phyloP scores from a whole-genome alignment of 2,113 vertebrate species.

The Speoplatyrhinus poulsoni region DNA sequence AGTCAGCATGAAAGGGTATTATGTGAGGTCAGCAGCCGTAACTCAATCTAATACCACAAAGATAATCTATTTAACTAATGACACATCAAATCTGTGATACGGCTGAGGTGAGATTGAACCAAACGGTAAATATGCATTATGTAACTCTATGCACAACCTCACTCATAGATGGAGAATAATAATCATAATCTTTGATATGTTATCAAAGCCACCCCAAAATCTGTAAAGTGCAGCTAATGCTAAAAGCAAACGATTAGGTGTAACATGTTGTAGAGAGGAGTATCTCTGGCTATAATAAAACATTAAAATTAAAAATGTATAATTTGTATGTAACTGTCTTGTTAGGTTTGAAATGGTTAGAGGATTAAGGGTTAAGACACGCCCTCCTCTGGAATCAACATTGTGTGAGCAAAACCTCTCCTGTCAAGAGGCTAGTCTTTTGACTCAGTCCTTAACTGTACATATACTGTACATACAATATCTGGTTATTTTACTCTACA shows the following conservation, averaged over 20 bases:
- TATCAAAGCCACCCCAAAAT: not conserved
- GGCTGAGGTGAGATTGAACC: not conserved
- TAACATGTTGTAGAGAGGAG: no score
- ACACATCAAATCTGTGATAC: not conserved
- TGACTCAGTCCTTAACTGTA: constrained; percentile 20
- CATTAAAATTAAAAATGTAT: no score
- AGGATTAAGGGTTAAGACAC: not conserved
- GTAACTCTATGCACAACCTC: not conserved
- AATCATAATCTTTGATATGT: not conserved
- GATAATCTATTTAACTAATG: constrained; percentile 10
- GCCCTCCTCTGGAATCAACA: no score
- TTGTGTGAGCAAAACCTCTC: no score
- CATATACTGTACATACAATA: constrained; percentile 1
- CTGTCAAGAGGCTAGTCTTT: no score
- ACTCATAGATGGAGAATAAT: not conserved
- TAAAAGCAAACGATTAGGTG: no score
- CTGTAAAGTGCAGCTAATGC: not conserved
- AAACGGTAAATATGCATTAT: not conserved
- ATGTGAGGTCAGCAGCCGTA: not conserved
- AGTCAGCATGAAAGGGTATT: not conserved
- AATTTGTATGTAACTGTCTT: not conserved
- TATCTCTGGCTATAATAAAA: no score
- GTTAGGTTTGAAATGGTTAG: not conserved
- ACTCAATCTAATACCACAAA: constrained; percentile 11
- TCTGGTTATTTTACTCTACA: constrained; percentile 7